These are phyloP conservation scores for Pogonomyrmex californicus DNA, from an alignment of 1,140 invertebrate genomes.

Conservation along the genomic window DNA sequence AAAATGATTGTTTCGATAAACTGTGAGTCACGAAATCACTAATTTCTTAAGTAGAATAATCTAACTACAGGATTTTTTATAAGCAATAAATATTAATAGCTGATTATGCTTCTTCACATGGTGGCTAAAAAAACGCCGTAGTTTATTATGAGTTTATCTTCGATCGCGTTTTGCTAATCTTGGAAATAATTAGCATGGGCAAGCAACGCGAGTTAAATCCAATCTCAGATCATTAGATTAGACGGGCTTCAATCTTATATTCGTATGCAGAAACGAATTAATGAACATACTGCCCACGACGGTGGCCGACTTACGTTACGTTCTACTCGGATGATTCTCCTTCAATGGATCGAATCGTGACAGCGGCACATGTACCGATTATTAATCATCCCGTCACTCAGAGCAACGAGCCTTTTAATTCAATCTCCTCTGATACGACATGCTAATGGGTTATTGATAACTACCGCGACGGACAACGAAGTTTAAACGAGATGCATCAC, in stretches of 20 bases:
- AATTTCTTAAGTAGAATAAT: neutral
- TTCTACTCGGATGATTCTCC: constrained; percentile 19
- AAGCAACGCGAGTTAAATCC: neutral
- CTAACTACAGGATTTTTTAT: neutral
- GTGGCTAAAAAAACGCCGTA: neutral
- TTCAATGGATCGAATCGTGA: constrained; percentile 46
- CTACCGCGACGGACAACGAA: constrained; percentile 18
- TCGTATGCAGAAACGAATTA: constrained; percentile 41
- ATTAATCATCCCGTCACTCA: constrained; percentile 70
- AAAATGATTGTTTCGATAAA: neutral
- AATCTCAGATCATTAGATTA: constrained; percentile 18
- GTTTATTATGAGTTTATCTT: neutral
- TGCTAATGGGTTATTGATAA: constrained; percentile 64
- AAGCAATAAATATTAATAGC: constrained; percentile 1
- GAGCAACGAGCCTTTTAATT: constrained; percentile 67
- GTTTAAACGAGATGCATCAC: constrained; percentile 44
- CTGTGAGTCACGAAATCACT: neutral
- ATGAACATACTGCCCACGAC: constrained; percentile 48
- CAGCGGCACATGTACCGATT: constrained; percentile 41
- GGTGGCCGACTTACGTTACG: neutral
- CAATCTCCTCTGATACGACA: constrained; percentile 60
- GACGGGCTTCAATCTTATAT: constrained; percentile 15
- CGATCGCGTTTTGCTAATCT: neutral
- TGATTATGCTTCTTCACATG: neutral
- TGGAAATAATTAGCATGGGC: neutral